Evolutionary conservation across 2,797 vertebrate species (phyloP), one percentile per base, ranked within the genome.

Genomic region (Bradypus variegatus): DNA sequence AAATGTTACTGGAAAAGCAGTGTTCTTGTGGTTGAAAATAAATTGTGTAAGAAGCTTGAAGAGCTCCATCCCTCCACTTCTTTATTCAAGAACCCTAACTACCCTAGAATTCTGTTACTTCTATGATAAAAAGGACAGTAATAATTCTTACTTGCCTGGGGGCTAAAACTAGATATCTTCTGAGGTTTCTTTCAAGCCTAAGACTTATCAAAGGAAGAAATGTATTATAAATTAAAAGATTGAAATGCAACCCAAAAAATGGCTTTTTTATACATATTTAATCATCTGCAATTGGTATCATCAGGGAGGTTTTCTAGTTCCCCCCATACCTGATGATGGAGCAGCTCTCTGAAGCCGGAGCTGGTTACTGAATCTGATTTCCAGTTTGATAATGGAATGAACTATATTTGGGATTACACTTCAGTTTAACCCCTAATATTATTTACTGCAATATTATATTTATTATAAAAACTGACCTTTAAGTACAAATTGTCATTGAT

Each of bases 351-450:
- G 25, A n/a, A 50, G n/a, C 27, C n/a, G 45, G 53, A 58, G 18
- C 38, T 72, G 48, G 3, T 83, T 93, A 16, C 67, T 25, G 53
- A 80, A 72, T 91, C 62, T 84, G 70, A 91, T 91, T 88, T 81
- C 64, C 77, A 78, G 38, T 94, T 70, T 84, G 60, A 69, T 91
- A 73, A 88, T n/a, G 58, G 33, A 78, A 89, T 93, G 33, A 55
- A 38, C 25, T 82, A 27, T 48, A 48, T 67, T 33, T 88, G 55
- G 29, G 55, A 81, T 86, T 69, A 33, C 38, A 65, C 33, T 72
- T 77, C 21, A 80, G 60, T 70, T 55, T 89, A 79, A 87, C 45
- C 50, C 19, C 62, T 53, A 77, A 29, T 79, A 29, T 64, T 62
- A 31, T 86, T 95, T 83, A 70, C 80, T 83, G 4, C 64, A 86